These are phyloP conservation scores for Solenopsis fugax DNA, from an alignment of 1,140 invertebrate genomes.

Conservation along the genomic window DNA sequence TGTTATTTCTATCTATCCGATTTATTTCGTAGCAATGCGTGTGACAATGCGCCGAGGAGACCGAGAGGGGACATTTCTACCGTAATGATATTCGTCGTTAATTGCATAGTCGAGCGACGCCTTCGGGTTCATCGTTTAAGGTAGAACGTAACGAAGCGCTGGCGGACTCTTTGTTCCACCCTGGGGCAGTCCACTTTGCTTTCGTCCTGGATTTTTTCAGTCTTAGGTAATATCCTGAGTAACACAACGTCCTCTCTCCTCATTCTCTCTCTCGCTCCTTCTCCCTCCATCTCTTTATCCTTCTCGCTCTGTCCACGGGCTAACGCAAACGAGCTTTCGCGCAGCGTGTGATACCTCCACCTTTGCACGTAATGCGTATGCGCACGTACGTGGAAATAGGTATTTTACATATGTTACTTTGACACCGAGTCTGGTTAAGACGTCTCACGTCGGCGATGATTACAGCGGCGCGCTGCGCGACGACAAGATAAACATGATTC, in stretches of 20 bases:
- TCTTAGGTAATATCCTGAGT: slow-evolving; percentile 85
- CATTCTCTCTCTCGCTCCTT: slow-evolving; percentile 32
- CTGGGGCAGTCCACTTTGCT: slow-evolving; percentile 79
- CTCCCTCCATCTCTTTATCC: not conserved
- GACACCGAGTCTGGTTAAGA: slow-evolving; percentile 69
- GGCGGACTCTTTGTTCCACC: slow-evolving; percentile 81
- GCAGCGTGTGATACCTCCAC: slow-evolving; percentile 63
- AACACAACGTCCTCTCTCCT: slow-evolving; percentile 48
- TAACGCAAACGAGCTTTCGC: slow-evolving; percentile 77
- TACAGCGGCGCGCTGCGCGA: slow-evolving; percentile 53
- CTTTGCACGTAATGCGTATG: slow-evolving; percentile 65
- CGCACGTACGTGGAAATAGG: slow-evolving; percentile 59
- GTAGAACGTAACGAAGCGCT: slow-evolving; percentile 66
- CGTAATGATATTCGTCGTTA: slow-evolving; percentile 82
- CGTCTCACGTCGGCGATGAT: slow-evolving; percentile 72
- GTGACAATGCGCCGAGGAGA: slow-evolving; percentile 2
- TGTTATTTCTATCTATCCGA: not conserved
- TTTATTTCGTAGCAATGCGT: not conserved
- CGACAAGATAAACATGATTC: slow-evolving; percentile 63
- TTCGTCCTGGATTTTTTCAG: slow-evolving; percentile 82
- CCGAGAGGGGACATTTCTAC: slow-evolving; percentile 37
- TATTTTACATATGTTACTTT: slow-evolving; percentile 66
- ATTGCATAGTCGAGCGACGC: slow-evolving; percentile 80
- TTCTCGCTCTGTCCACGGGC: slow-evolving; percentile 60
- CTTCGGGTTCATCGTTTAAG: slow-evolving; percentile 83